These are phyloP conservation scores for Aphis gossypii DNA, from an alignment of 1,140 invertebrate genomes.

Conservation along the genomic window DNA sequence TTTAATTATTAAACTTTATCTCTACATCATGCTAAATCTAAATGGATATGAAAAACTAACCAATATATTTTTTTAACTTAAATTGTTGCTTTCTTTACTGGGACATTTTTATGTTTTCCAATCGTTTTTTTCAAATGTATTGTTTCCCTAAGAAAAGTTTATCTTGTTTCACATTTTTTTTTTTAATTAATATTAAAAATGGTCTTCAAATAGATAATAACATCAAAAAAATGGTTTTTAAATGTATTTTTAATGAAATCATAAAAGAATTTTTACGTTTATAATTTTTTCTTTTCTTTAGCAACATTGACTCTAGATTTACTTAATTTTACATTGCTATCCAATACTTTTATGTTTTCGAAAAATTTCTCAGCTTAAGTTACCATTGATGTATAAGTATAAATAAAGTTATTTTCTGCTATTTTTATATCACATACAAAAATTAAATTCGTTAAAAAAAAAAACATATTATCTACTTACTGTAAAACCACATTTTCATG, in stretches of 20 bases:
- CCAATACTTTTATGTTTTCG: neutral
- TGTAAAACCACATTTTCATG: neutral
- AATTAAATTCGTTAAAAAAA: neutral
- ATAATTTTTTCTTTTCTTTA: neutral
- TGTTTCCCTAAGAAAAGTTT: neutral
- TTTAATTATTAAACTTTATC: no score
- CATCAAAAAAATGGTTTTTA: no score
- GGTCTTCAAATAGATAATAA: neutral
- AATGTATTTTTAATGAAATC: neutral
- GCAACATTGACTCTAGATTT: neutral
- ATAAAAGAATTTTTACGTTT: neutral
- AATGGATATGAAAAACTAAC: no score
- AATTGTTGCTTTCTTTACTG: no score
- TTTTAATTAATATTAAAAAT: neutral
- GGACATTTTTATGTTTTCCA: no score
- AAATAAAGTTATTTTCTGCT: neutral
- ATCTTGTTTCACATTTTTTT: neutral
- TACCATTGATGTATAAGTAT: neutral
- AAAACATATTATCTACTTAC: neutral
- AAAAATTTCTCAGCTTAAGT: neutral
- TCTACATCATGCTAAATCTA: no score
- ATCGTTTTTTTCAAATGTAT: neutral
- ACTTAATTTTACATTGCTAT: neutral
- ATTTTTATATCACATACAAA: neutral
- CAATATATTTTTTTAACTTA: no score